A percentile compares a stretch with the other conserved stretches of the same genome.
Conservation (phyloP, 2,888 invertebrate genomes). For the Conchocele bisecta region DNA sequence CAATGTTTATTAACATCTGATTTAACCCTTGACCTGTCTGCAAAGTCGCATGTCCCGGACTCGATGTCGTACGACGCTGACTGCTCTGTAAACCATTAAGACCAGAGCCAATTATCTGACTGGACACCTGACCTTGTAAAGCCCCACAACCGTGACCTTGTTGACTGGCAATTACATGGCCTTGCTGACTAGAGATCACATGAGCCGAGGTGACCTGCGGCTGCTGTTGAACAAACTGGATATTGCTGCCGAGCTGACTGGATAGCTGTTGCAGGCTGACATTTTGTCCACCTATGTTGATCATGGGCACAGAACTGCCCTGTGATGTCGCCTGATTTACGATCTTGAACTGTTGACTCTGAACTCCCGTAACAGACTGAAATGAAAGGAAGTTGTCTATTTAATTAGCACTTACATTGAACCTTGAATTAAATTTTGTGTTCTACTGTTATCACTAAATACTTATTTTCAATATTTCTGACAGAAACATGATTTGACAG, state of each 20-base stretch:
- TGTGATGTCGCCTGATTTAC: constrained; percentile 51
- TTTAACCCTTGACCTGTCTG: no score
- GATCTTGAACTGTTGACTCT: constrained; percentile 56
- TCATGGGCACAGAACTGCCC: constrained; percentile 54
- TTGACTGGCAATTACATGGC: constrained; percentile 24
- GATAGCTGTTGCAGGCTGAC: constrained; percentile 63
- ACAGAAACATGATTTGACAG: no score
- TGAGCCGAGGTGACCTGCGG: constrained; percentile 36
- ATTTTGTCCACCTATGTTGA: constrained; percentile 72
- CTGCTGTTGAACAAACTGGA: constrained; percentile 36
- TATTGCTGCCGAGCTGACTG: constrained; percentile 69
- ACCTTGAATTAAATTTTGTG: no score
- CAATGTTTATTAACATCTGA: no score
- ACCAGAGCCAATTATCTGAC: no score
- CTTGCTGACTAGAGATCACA: constrained; percentile 9
- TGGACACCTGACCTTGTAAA: constrained; percentile 16
- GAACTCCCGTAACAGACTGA: constrained; percentile 14
- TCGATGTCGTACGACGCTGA: no score
- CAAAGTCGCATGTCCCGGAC: no score
- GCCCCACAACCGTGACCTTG: constrained; percentile 31
- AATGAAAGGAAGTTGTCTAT: background rate
- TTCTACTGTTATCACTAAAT: no score
- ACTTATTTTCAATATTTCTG: no score
- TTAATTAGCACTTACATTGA: background rate
- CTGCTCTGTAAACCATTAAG: no score